A percentile compares a stretch with the other conserved stretches of the same genome.
These are phyloP conservation scores for Drosophila hydei DNA, from an alignment of 1,140 invertebrate species.

Conservation along the genomic window DNA sequence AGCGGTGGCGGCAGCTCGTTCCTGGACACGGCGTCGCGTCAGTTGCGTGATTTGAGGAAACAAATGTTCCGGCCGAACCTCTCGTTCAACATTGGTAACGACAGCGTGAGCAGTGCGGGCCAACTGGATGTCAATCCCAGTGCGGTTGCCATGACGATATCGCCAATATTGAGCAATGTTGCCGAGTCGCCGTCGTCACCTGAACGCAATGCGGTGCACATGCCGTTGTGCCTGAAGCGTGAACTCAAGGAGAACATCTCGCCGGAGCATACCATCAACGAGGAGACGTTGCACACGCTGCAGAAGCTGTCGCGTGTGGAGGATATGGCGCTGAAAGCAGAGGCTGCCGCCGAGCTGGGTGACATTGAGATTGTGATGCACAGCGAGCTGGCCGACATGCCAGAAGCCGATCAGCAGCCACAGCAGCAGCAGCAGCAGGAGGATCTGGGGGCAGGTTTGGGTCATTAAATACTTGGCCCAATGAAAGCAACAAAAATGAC, in stretches of 20 bases:
- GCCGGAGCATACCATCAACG: constrained; percentile 81
- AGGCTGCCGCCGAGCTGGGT: constrained; percentile 50
- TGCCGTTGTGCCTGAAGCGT: constrained; percentile 72
- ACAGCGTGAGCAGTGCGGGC: constrained; percentile 9
- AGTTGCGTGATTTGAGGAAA: constrained; percentile 74
- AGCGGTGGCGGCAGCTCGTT: constrained; percentile 57
- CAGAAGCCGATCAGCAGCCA: constrained; percentile 30
- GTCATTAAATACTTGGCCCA: constrained; percentile 9
- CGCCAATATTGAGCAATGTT: constrained; percentile 38
- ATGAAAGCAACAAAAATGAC: constrained; percentile 24
- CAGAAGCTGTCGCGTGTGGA: constrained; percentile 61
- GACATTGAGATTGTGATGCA: constrained; percentile 76
- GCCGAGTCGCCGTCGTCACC: constrained; percentile 47
- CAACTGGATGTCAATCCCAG: constrained; percentile 27
- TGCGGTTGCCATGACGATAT: constrained; percentile 14
- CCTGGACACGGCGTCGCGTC: constrained; percentile 74
- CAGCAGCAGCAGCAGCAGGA: constrained; percentile 30
- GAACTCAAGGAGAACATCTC: constrained; percentile 83
- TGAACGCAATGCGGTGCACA: constrained; percentile 56
- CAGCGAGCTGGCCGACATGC: constrained; percentile 56
- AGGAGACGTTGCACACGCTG: constrained; percentile 74
- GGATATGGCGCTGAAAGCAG: constrained; percentile 45
- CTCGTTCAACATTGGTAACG: constrained; percentile 69
- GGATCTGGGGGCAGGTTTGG: constrained; percentile 39
- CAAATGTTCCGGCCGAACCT: constrained; percentile 81